Evolutionary conservation across 2,113 vertebrate species (phyloP), one percentile per base, ranked within the genome.

Genomic region (Melanocharis versteri): DNA sequence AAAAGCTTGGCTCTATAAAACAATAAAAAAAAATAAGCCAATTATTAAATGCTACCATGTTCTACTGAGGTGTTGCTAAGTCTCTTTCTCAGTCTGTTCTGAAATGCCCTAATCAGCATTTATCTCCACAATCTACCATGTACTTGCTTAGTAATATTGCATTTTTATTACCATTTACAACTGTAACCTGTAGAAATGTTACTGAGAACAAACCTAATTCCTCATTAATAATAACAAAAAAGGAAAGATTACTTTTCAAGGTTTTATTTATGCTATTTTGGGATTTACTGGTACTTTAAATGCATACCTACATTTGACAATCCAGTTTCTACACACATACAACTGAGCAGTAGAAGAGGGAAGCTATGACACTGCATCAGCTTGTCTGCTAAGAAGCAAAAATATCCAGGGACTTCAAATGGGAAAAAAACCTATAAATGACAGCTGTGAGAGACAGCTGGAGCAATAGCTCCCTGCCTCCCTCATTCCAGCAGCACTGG

Each of bases 231-330:
- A 37, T 88, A 94, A 91, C 57, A 85, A 91, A 70, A 95, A 95
- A 92, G 84, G 42, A 68, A 51, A 95, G 54, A 40, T 95, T 91
- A 37, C 72, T 95, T 93, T 94, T 92, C 50, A 93, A 89, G 17
- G 26, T n/a, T 97, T 93, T 87, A 42, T 92, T 97, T 84, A 83
- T 93, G 80, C 54, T 47, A 10, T 76, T 96, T 96, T 18, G 35
- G 18, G 65, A 86, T 96, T 97, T 97, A 96, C 76, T 94, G 56
- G 72, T 86, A 95, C 45, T 96, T 96, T 73, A 96, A 95, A 90
- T 76, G 28, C 37, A 35, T 71, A 92, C 77, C 68, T 81, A 9
- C 48, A 56, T 89, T 96, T 82, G 86, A 28, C 23, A 66, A n/a
- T 69, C 40, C 73, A 77, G 16, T 84, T 92, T 89, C 79, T 81